Base-by-base conservation (phyloP, 2,888 invertebrate genomes). In the Cephus pygmeus region DNA sequence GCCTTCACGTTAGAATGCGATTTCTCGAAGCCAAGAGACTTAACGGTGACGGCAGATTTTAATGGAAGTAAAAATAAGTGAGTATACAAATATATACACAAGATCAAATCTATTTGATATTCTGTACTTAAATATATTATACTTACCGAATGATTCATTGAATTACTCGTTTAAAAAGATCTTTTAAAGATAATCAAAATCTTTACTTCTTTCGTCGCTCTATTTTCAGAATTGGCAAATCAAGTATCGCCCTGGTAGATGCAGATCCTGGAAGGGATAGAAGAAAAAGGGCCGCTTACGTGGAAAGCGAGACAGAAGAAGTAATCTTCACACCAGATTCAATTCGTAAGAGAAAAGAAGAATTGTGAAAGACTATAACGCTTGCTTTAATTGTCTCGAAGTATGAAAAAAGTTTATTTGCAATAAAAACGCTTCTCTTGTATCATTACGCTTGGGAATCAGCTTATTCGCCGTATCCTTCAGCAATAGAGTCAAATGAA, bases 1-100 rank as follows among this genome's bases (percentile, higher is more conserved):
- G 95, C 95, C 69, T 94, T 95, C 86, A 93, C 93, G 23, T 87
- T 95, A 81, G 94, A 94, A 88, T 95, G 95, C 83, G 94, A 95
- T 88, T 94, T 94, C 85, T 92, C 93, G 69, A 92, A 92, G 81
- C 93, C 94, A 1, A 91, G 93, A 81, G 93, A 92, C 83, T 84
- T 93, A 34, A 92, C 93, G 31, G 93, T 94, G 73, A 93, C 92
- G 78, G 93, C 93, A 4, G 91, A 92, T 84, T 91, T 93, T 81
- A 92, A 92, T 82, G 90, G 92, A 79, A 77, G 23, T 80, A 84
- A 85, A 83, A 84, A 83, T 35, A 85, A 79, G 83, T 83, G 76
- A 73, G 74, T 34, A n/a, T 74, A 1, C 12, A 34, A 12, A 23
- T 12, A 31, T 15, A 74, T 35, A 35, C 11, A 74, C 0, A 71